phyloP scores from a whole-genome alignment of 2,888 invertebrate genomes.

The Branchellion lobata region DNA sequence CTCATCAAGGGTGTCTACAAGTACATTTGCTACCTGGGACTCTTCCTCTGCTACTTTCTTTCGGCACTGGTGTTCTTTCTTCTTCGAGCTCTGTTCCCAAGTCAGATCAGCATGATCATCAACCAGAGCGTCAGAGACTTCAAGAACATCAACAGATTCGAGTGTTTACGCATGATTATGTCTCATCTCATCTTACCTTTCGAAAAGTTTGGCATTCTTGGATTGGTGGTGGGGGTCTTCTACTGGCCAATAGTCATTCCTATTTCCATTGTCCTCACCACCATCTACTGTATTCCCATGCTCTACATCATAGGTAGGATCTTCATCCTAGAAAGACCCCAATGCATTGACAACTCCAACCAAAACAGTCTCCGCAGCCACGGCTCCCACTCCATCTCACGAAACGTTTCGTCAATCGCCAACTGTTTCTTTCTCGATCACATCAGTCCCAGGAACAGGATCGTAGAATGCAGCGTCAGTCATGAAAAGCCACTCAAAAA shows the following conservation, averaged over 20 bases:
- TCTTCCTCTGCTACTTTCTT: conserved; percentile 50
- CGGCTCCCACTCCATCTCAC: conserved; percentile 43
- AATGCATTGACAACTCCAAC: conserved; percentile 41
- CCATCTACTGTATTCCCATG: conserved; percentile 51
- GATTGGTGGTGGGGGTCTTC: conserved; percentile 48
- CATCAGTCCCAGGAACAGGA: conserved; percentile 48
- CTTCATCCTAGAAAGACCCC: conserved; percentile 48
- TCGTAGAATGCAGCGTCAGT: background rate
- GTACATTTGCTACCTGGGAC: conserved; percentile 44
- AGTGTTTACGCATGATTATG: conserved; percentile 49
- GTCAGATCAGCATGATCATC: conserved; percentile 47
- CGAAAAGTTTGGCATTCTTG: conserved; percentile 52
- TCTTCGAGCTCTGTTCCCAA: conserved; percentile 43
- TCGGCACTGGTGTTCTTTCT: conserved; percentile 47
- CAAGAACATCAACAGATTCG: conserved; percentile 46
- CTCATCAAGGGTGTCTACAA: conserved; percentile 49
- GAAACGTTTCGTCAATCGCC: conserved; percentile 50
- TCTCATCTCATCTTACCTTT: conserved; percentile 52
- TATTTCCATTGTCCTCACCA: conserved; percentile 46
- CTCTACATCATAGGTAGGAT: conserved; percentile 51
- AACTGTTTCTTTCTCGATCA: conserved; percentile 50
- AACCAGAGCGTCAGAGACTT: conserved; percentile 49
- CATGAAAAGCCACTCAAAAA: conserved; percentile 27
- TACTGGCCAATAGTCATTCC: conserved; percentile 52
- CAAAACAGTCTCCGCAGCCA: conserved; percentile 1